Evolutionary conservation across 2,113 vertebrate genomes (phyloP), one percentile per base, ranked within the genome.

Genomic region (Cyphomyrus plagiostoma): DNA sequence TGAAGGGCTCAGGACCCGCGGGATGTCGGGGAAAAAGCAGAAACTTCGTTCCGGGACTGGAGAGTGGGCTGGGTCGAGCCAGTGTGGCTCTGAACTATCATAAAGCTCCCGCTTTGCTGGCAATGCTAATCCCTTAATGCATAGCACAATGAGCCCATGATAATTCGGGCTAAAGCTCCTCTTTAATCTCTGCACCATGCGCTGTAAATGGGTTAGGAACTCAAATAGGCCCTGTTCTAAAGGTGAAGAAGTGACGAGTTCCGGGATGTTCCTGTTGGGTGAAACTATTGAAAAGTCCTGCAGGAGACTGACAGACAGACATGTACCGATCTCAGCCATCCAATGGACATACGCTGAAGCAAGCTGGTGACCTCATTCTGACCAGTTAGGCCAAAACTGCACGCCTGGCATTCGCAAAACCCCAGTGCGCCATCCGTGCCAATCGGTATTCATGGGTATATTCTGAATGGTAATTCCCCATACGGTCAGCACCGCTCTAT

Each of bases 91-190:
- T 49, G 83, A n/a, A 48, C 45, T 13, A 85, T 85, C 83, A 85
- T 77, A 48, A 49, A 48, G 83, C 45, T 48, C 23, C 46, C 45
- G 23, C 83, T 48, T 85, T 49, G 42, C 45, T 46, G 83, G 48
- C 83, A 85, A 23, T 49, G 48, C 48, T 85, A 85, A 85, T 85
- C 83, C 83, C 83, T 85, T 85, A 85, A 85, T 23, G 19, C 82
- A n/a, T 48, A 84, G 19, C 19, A 84, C 42, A 46, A 84, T 49
- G 46, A 84, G 45, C 21, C 42, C 39, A 23, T 0, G 7, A 84
- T 46, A 84, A 84, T 84, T 84, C 19, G 1, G 21, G 46, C 9
- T 84, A 23, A 49, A 46, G 74, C 30, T 19, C 74, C 74, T 17
- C 74, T 77, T 77, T 77, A 77, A 77, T 77, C 74, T 42, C 74